phyloP scores from a whole-genome alignment of 2,888 invertebrate species.

The Tribolium freemani region DNA sequence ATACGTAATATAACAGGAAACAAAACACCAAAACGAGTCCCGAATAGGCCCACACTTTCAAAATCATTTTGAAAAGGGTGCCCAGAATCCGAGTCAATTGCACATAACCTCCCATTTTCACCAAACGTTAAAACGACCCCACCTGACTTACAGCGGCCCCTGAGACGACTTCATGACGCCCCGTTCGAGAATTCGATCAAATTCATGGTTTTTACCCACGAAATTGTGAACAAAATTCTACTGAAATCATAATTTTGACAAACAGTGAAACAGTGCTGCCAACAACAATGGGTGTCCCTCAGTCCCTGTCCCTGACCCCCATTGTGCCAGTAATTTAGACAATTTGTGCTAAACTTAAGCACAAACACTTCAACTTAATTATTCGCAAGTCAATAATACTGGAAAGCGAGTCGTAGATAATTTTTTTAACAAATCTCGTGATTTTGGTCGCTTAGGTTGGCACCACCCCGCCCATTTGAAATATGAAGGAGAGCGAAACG shows the following conservation, averaged over 20 bases:
- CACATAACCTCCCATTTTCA: slow-evolving; percentile 64
- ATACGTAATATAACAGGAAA: slow-evolving; percentile 86
- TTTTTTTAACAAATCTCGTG: neutral
- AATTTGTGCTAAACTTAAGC: too few species aligned
- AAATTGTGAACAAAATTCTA: slow-evolving; percentile 1
- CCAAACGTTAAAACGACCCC: neutral
- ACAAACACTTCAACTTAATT: too few species aligned
- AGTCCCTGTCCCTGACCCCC: too few species aligned
- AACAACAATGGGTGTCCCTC: neutral
- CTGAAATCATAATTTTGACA: slow-evolving; percentile 29
- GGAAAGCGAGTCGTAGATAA: too few species aligned
- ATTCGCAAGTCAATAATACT: too few species aligned
- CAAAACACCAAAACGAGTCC: slow-evolving; percentile 81
- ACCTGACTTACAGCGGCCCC: neutral
- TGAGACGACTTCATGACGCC: neutral
- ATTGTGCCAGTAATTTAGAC: too few species aligned
- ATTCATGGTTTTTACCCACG: slow-evolving; percentile 12
- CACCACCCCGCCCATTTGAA: neutral
- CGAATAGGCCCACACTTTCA: slow-evolving; percentile 85
- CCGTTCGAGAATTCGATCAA: neutral
- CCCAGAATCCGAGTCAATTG: slow-evolving; percentile 66
- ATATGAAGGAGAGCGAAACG: neutral
- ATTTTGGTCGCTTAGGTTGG: neutral
- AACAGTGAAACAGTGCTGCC: neutral
- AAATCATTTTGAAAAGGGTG: slow-evolving; percentile 71